Conservation (phyloP, 2,888 invertebrate genomes). For the Rhagium mordax region DNA sequence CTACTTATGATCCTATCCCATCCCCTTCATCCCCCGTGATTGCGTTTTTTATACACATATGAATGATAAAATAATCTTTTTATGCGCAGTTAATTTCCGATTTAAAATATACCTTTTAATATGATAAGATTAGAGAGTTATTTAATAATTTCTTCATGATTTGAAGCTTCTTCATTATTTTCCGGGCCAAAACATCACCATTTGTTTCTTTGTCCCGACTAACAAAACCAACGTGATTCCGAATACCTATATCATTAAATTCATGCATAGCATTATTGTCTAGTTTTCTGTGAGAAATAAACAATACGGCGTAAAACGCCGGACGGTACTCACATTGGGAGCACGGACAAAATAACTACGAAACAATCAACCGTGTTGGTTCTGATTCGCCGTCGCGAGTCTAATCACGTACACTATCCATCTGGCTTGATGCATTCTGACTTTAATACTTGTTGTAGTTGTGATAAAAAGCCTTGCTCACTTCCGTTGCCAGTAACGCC, state of each 20-base stretch:
- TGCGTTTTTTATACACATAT: too few relatives aligned
- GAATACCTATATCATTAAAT: slow-evolving; percentile 22
- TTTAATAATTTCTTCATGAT: neutral
- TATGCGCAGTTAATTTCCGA: too few relatives aligned
- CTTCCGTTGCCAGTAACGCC: slow-evolving; percentile 61
- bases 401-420: slow-evolving; percentile 45
- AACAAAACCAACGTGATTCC: slow-evolving; percentile 7
- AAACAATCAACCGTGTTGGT: slow-evolving; percentile 46
- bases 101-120: too few relatives aligned
- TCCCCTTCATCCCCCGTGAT: too few relatives aligned
- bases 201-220: neutral
- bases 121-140: too few relatives aligned
- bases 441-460: slow-evolving; percentile 62
- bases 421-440: slow-evolving; percentile 55
- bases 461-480: slow-evolving; percentile 67
- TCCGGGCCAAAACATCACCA: neutral
- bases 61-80: too few relatives aligned
- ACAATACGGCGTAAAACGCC: slow-evolving; percentile 30
- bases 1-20: too few relatives aligned
- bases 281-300: slow-evolving; percentile 33
- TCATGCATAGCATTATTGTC: slow-evolving; percentile 27
- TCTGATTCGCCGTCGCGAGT: slow-evolving; percentile 14
- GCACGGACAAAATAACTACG: slow-evolving; percentile 37
- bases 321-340: slow-evolving; percentile 40
- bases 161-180: neutral